phyloP scores from a whole-genome alignment of 2,797 vertebrate genomes.

The Phataginus tricuspis region DNA sequence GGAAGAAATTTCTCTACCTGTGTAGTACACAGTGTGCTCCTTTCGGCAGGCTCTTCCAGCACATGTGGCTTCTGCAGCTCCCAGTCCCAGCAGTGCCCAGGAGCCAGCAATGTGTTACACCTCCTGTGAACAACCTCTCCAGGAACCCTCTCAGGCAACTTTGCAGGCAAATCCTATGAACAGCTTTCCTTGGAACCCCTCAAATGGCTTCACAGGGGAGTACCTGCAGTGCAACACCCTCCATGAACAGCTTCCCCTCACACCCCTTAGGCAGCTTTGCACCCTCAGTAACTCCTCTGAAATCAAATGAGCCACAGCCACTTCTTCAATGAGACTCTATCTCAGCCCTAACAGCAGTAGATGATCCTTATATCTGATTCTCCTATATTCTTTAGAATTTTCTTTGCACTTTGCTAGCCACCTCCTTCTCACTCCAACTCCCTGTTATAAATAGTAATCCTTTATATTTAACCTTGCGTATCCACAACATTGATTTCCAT shows the following conservation, averaged over 20 bases:
- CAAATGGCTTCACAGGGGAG: not conserved
- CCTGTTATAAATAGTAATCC: not conserved
- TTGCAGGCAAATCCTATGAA: not conserved
- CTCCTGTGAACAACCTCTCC: not conserved
- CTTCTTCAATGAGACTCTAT: not conserved
- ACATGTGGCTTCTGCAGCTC: not conserved
- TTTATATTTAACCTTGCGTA: not conserved
- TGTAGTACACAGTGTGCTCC: too few relatives aligned
- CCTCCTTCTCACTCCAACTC: not conserved
- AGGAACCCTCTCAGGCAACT: not conserved
- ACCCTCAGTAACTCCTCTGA: not conserved
- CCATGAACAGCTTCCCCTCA: not conserved
- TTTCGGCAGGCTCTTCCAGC: not conserved
- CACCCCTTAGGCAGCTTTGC: not conserved
- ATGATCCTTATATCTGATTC: not conserved
- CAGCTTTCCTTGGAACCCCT: not conserved
- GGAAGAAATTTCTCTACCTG: not conserved
- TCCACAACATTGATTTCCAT: slow-evolving; percentile 3
- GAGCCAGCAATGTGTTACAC: not conserved
- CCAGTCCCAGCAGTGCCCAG: too few relatives aligned
- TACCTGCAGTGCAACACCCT: not conserved
- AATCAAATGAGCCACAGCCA: not conserved
- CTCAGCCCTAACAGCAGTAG: not conserved
- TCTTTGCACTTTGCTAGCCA: not conserved
- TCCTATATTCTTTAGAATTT: not conserved